Evolutionary conservation across 53 echinoderm and acorn worm genomes (phyloP).

Genomic region (Patiria pectinifera): DNA sequence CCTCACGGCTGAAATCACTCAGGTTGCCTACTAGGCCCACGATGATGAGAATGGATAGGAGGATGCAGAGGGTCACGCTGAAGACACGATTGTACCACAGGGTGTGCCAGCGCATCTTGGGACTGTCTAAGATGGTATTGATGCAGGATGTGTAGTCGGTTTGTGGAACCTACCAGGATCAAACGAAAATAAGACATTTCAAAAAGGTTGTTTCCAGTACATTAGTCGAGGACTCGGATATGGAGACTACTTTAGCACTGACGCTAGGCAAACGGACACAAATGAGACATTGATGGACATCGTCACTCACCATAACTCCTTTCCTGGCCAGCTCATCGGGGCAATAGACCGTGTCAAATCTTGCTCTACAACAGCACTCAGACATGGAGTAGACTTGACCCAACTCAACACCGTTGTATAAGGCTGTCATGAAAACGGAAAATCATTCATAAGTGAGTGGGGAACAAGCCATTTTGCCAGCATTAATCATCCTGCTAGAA

Average conservation of each 20-base stretch:
- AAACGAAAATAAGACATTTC: not conserved
- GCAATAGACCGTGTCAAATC: slow-evolving; percentile 97
- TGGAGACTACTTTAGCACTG: not conserved
- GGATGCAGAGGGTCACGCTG: slow-evolving; percentile 68
- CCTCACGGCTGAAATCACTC: slow-evolving; percentile 67
- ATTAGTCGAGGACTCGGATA: not conserved
- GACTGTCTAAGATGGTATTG: slow-evolving; percentile 74
- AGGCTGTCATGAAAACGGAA: slow-evolving; percentile 54
- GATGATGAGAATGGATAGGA: slow-evolving; percentile 80
- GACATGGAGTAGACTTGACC: slow-evolving; percentile 80
- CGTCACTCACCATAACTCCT: slow-evolving; percentile 84
- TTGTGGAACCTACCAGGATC: slow-evolving; percentile 79
- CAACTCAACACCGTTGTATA: slow-evolving; percentile 92
- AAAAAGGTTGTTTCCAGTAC: not conserved
- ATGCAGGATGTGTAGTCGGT: slow-evolving; percentile 87
- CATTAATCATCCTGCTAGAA: not conserved
- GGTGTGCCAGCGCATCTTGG: slow-evolving; percentile 97
- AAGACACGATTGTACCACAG: slow-evolving; percentile 92
- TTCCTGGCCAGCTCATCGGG: slow-evolving; percentile 95
- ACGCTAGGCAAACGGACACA: not conserved
- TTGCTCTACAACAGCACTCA: slow-evolving; percentile 82
- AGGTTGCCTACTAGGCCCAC: slow-evolving; percentile 85
- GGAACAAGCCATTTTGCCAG: no score
- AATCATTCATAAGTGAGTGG: no score
- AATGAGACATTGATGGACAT: not conserved